Percentiles rank a stretch among this genome's conserved stretches.
phyloP scores from a whole-genome alignment of 2,113 vertebrate genomes.

The Albula glossodonta region DNA sequence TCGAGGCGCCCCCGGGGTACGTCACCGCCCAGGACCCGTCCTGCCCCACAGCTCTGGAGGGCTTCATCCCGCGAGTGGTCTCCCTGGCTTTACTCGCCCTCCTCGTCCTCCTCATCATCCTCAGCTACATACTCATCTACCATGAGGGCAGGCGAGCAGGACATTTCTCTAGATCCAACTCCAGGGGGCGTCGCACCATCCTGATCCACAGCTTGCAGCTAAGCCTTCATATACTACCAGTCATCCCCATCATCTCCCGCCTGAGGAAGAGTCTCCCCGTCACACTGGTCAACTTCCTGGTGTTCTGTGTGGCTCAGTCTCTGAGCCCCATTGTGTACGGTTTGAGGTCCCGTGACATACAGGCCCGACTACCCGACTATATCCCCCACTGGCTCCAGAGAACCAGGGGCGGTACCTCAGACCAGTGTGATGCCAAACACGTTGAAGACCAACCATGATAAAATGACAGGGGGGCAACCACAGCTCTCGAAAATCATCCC shows the following conservation, averaged over 20 bases:
- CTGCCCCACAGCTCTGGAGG: conserved; percentile 44
- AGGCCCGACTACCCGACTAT: conserved; percentile 36
- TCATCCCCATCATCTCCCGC: conserved; percentile 50
- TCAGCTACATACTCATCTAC: conserved; percentile 58
- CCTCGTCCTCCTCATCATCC: conserved; percentile 45
- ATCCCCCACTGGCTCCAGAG: neutral
- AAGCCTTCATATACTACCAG: conserved; percentile 61
- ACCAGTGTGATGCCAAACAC: too few species aligned
- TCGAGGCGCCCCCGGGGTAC: conserved; percentile 19
- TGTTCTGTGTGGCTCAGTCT: conserved; percentile 61
- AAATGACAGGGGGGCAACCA: too few species aligned
- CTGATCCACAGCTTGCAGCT: conserved; percentile 62
- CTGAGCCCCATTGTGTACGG: conserved; percentile 69
- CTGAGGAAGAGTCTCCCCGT: conserved; percentile 46
- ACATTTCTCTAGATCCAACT: conserved; percentile 62
- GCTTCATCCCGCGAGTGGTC: conserved; percentile 41
- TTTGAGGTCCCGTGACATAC: conserved; percentile 58
- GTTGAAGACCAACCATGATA: too few species aligned
- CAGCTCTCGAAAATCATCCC: too few species aligned
- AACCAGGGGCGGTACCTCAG: too few species aligned
- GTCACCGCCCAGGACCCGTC: conserved; percentile 37
- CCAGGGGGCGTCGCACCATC: conserved; percentile 56
- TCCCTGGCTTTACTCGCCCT: conserved; percentile 51
- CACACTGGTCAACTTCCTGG: conserved; percentile 50
- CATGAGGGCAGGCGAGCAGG: conserved; percentile 54